Conservation (phyloP, 2,888 invertebrate genomes). For the Acanthosepion lycidas region DNA sequence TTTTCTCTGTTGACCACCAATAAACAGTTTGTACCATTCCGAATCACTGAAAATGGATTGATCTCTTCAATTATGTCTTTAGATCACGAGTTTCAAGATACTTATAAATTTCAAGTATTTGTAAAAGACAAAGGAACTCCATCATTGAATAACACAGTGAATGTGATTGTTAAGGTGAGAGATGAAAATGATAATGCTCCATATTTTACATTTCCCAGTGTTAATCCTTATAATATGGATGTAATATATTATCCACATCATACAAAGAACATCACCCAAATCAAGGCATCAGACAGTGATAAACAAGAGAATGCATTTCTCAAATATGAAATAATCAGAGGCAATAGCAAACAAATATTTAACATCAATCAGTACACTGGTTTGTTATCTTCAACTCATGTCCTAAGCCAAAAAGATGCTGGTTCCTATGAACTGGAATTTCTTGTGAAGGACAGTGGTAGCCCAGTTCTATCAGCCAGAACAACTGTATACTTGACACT, state of each 20-base stretch:
- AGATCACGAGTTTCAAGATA: background rate
- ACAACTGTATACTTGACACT: background rate
- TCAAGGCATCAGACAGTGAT: conserved; percentile 9
- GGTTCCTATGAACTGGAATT: conserved; percentile 12
- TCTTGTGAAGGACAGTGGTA: conserved; percentile 5
- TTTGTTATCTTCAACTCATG: conserved; percentile 1
- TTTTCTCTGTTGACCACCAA: background rate
- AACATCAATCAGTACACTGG: background rate
- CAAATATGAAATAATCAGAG: conserved; percentile 13
- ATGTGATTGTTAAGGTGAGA: background rate
- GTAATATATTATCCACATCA: background rate
- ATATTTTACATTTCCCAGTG: conserved; percentile 23
- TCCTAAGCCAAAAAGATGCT: conserved; percentile 33
- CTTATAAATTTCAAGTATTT: background rate
- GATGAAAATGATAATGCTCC: conserved; percentile 13
- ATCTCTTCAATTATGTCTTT: conserved; percentile 14
- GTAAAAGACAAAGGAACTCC: background rate
- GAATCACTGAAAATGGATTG: background rate
- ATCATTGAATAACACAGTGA: conserved; percentile 20
- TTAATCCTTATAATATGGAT: conserved; percentile 1
- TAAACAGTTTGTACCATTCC: background rate
- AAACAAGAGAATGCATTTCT: conserved; percentile 22
- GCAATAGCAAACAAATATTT: background rate
- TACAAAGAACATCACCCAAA: background rate
- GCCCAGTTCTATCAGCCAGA: conserved; percentile 33